A percentile compares a stretch with the other conserved stretches of the same genome.
These are phyloP conservation scores for Hermetia illucens DNA, from an alignment of 1,140 invertebrate genomes.

Conservation along the genomic window DNA sequence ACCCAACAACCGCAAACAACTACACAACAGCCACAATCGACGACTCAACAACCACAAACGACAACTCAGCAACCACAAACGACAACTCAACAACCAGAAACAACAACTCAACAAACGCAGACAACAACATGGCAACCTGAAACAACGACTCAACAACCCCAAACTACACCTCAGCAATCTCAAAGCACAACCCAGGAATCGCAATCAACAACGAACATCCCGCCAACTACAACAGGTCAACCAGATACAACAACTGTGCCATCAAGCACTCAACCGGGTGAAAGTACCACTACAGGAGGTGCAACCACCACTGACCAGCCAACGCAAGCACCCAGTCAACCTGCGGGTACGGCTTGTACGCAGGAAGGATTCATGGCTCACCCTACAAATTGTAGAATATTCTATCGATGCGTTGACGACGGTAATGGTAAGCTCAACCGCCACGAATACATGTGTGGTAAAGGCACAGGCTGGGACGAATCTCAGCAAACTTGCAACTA, in stretches of 20 bases:
- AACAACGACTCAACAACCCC: conserved; percentile 3
- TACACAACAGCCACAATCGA: conserved; percentile 6
- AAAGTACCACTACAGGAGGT: conserved; percentile 10
- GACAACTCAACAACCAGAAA: not conserved
- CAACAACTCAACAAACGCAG: not conserved
- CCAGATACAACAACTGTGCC: too few relatives aligned
- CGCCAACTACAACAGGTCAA: conserved; percentile 9
- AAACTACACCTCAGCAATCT: conserved; percentile 1
- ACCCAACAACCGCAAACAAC: not conserved
- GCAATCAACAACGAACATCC: conserved; percentile 7
- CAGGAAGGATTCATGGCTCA: conserved; percentile 49
- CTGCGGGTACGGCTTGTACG: conserved; percentile 14
- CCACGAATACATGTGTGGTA: conserved; percentile 43
- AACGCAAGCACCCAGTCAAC: conserved; percentile 10
- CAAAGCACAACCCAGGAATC: conserved; percentile 10
- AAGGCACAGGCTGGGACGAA: conserved; percentile 46
- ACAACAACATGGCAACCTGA: conserved; percentile 6
- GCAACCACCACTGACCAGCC: conserved; percentile 7
- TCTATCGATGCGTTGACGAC: conserved; percentile 55
- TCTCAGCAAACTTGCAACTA: conserved; percentile 36
- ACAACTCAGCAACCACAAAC: conserved; percentile 8
- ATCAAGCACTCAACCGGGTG: too few relatives aligned
- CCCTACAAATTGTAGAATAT: conserved; percentile 49
- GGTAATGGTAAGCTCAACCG: conserved; percentile 39
- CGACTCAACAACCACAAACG: not conserved